A percentile compares a stretch with the other conserved stretches of the same genome.
These are phyloP conservation scores for Eledone cirrhosa DNA, from an alignment of 2,888 invertebrate species.

Conservation along the genomic window DNA sequence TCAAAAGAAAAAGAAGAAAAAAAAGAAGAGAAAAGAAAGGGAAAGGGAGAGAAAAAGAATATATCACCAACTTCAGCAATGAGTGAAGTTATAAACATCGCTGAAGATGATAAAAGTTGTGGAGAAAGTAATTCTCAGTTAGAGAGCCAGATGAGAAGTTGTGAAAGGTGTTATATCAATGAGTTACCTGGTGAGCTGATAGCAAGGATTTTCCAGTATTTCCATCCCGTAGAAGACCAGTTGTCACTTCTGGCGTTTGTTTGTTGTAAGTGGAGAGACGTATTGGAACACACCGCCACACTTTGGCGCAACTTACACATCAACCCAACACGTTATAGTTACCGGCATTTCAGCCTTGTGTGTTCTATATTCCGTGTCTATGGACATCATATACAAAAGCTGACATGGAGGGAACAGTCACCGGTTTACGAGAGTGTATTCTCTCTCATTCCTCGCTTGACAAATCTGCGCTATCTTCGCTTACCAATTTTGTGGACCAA, in stretches of 20 bases:
- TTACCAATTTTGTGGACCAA: constrained; percentile 55
- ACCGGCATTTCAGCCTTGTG: constrained; percentile 48
- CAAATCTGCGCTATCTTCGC: constrained; percentile 44
- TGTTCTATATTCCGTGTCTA: constrained; percentile 49
- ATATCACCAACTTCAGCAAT: no score
- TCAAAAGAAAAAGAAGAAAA: no score
- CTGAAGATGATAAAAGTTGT: not conserved
- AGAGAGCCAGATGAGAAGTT: not conserved
- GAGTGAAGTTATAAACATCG: not conserved
- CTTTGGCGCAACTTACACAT: constrained; percentile 49
- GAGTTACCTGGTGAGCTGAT: constrained; percentile 51
- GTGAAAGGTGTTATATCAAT: constrained; percentile 38
- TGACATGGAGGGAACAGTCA: constrained; percentile 52
- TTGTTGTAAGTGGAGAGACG: constrained; percentile 50
- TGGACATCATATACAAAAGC: constrained; percentile 49
- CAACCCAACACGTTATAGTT: constrained; percentile 43
- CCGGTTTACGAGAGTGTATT: constrained; percentile 53
- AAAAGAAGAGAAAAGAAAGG: no score
- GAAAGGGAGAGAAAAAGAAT: no score
- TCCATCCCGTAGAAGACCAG: constrained; percentile 48
- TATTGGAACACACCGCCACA: constrained; percentile 43
- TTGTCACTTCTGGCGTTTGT: constrained; percentile 47
- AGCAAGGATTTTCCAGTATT: constrained; percentile 45
- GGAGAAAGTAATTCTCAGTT: not conserved
- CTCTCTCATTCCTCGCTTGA: constrained; percentile 44